phyloP scores from a whole-genome alignment of 2,888 invertebrate genomes.

The Crioceris asparagi region DNA sequence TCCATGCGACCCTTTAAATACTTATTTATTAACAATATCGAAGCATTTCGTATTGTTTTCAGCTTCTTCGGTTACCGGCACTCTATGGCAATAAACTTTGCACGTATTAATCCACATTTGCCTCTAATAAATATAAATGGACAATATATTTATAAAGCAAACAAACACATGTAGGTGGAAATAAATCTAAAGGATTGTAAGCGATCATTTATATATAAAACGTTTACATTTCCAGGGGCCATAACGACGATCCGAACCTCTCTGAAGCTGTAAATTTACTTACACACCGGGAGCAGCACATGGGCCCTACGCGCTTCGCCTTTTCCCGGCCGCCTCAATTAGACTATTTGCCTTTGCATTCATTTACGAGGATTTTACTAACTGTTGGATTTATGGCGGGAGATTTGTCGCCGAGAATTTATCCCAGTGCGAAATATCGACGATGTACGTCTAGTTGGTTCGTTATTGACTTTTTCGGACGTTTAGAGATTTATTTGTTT shows the following conservation, averaged over 20 bases:
- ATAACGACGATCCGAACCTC: slow-evolving; percentile 25
- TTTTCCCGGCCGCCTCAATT: slow-evolving; percentile 37
- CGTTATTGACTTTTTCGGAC: slow-evolving; percentile 27
- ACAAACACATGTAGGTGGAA: slow-evolving; percentile 16
- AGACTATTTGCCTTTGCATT: slow-evolving; percentile 39
- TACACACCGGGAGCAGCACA: slow-evolving; percentile 24
- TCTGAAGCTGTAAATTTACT: slow-evolving; percentile 10
- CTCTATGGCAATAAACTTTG: too few relatives aligned
- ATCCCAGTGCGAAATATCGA: slow-evolving; percentile 35
- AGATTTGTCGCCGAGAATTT: slow-evolving; percentile 35
- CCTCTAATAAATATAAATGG: slow-evolving; percentile 15
- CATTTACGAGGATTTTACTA: slow-evolving; percentile 39
- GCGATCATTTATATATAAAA: slow-evolving; percentile 26
- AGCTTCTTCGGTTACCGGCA: too few relatives aligned
- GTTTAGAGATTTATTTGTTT: too few relatives aligned
- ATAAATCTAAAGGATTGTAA: slow-evolving; percentile 26
- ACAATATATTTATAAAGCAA: slow-evolving; percentile 15
- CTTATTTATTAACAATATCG: too few relatives aligned
- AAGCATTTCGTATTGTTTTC: too few relatives aligned
- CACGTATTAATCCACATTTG: slow-evolving; percentile 14
- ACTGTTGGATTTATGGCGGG: slow-evolving; percentile 36
- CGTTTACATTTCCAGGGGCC: slow-evolving; percentile 26
- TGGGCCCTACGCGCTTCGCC: slow-evolving; percentile 27
- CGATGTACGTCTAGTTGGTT: slow-evolving; percentile 30
- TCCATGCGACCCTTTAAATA: too few relatives aligned